Evolutionary conservation across 2,888 invertebrate genomes (phyloP), one percentile per base, ranked within the genome.

Genomic region (Ceriagrion tenellum): DNA sequence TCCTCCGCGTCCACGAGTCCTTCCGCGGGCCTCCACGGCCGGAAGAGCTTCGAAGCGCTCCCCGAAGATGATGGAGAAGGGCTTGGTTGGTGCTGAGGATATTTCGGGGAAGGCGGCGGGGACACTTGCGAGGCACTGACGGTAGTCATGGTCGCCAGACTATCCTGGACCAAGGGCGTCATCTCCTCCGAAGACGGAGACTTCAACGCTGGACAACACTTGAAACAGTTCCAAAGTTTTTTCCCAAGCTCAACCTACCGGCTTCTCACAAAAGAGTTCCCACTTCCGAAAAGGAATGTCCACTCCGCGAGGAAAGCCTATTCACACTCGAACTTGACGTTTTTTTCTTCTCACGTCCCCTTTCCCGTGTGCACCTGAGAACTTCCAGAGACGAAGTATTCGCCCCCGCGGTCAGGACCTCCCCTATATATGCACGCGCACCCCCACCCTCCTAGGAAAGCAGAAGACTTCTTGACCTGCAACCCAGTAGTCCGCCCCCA

Each of bases 81-180:
- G 30, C 91, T 91, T 10, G 91, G 40, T 3, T 59, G 91, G 13
- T 59, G 8, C 12, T 91, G 91, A 3, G 63, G 63, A 40, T 63
- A 91, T 16, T 81, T 81, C 20, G 91, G 91, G 40, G 91, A 63
- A 23, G 63, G 40, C 40, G 91, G 26, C 55, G 91, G 63, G 40
- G 91, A 91, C 35, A 40, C 23, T 13, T 59, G 91, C 59, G 91
- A 40, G 63, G 91, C 35, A 59, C 91, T 35, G 91, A 91, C 63
- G 35, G 91, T 63, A 35, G 91, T 59, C 91, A 91, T 91, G 59
- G 63, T 63, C 23, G 40, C 40, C 26, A 40, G 40, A n/a, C 26
- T 63, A 20, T 91, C 91, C 40, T 91, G 91, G 35, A 55, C 93
- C 63, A 93, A n/a, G n/a, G 93, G 93, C 69, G 93, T 93, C 93